These are phyloP conservation scores for Muraenolepis orangiensis DNA, from an alignment of 2,797 vertebrate species.

Conservation along the genomic window DNA sequence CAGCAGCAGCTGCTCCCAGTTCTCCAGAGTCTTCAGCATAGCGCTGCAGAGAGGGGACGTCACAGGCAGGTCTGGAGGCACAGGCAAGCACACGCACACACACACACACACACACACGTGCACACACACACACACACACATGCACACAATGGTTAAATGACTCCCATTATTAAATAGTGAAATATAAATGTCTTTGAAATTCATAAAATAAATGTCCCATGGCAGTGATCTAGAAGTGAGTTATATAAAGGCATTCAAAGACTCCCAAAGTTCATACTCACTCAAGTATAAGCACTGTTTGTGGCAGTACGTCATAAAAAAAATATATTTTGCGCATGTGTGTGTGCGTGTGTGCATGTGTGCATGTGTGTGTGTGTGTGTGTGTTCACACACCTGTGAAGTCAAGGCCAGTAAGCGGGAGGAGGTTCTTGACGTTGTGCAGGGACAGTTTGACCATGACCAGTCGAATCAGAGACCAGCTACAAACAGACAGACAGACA, in stretches of 20 bases:
- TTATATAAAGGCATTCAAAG: neutral
- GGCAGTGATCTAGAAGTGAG: no score
- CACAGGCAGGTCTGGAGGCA: constrained; percentile 85
- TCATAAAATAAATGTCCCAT: neutral
- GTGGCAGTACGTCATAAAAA: neutral
- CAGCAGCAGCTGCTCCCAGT: constrained; percentile 92
- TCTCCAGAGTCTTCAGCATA: constrained; percentile 92
- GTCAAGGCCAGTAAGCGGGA: constrained; percentile 91
- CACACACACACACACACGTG: constrained; percentile 7
- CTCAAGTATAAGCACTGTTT: neutral
- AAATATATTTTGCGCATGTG: neutral
- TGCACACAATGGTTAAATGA: neutral
- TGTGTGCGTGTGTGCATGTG: neutral
- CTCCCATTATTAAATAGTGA: neutral
- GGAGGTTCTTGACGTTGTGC: constrained; percentile 91
- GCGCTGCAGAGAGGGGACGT: constrained; percentile 89
- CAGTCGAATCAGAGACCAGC: constrained; percentile 93
- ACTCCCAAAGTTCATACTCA: neutral
- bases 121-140: neutral
- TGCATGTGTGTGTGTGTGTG: constrained; percentile 17
- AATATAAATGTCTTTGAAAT: neutral
- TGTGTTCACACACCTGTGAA: constrained; percentile 78
- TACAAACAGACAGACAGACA: constrained; percentile 42
- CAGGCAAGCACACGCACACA: constrained; percentile 5
- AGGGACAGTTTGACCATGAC: constrained; percentile 92